Percentiles rank a stretch among this genome's conserved stretches.
Evolutionary conservation across 2,797 vertebrate species (phyloP).

Genomic region (Chanos chanos): DNA sequence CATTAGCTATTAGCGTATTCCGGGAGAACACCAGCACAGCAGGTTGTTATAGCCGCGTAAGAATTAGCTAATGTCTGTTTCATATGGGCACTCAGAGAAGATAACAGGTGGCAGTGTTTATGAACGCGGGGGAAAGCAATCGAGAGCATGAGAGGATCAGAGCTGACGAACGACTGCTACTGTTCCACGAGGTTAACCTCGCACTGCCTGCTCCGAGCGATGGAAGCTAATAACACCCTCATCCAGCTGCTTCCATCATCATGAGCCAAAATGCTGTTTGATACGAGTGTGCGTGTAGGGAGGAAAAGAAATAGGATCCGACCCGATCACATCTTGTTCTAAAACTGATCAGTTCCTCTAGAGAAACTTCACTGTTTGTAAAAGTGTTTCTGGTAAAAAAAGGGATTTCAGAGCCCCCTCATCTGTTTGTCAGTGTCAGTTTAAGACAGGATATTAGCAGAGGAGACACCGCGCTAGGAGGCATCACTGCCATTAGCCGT

Average conservation of each 20-base stretch:
- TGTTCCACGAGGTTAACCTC: slow-evolving; percentile 62
- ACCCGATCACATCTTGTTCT: too few relatives aligned
- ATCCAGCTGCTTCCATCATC: not conserved
- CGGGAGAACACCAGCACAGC: slow-evolving; percentile 30
- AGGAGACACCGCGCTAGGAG: too few relatives aligned
- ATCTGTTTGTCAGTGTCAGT: too few relatives aligned
- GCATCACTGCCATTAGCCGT: too few relatives aligned
- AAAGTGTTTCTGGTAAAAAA: too few relatives aligned
- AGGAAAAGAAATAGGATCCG: too few relatives aligned
- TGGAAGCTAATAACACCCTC: slow-evolving; percentile 57
- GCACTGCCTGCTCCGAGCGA: slow-evolving; percentile 38
- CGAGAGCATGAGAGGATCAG: slow-evolving; percentile 64
- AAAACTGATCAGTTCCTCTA: too few relatives aligned
- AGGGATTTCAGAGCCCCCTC: too few relatives aligned
- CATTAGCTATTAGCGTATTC: slow-evolving; percentile 20
- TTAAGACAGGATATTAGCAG: too few relatives aligned
- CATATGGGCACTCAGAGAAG: slow-evolving; percentile 56
- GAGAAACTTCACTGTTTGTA: too few relatives aligned
- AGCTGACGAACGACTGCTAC: slow-evolving; percentile 56
- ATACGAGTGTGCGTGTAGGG: too few relatives aligned
- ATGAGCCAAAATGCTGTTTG: too few relatives aligned
- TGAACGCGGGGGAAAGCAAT: slow-evolving; percentile 64
- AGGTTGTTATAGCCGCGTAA: slow-evolving; percentile 51
- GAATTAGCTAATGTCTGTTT: slow-evolving; percentile 56
- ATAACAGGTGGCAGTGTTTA: slow-evolving; percentile 58